Evolutionary conservation across 2,113 vertebrate species (phyloP), one percentile per base, ranked within the genome.

Genomic region (Bucco capensis): DNA sequence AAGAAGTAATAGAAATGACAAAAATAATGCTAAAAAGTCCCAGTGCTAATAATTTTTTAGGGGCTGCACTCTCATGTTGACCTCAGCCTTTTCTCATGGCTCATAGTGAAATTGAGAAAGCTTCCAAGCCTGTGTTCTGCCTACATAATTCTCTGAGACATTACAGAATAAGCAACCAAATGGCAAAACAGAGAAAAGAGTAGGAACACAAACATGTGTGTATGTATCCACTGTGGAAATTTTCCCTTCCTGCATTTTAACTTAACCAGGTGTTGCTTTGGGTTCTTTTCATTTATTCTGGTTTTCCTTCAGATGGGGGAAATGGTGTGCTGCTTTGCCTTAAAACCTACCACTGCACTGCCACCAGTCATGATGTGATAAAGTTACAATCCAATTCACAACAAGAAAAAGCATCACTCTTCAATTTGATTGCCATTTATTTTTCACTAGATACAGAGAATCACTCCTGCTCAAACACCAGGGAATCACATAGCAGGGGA

Each of bases 311-410:
- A 8, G 11, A 46, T 2, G 2, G 9, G 8, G 46, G 24, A 92
- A 69, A 9, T 3, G 10, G 35, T 53, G 12, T 4, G 31, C 49
- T 35, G 28, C 33, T 2, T 9, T 71, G 27, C 37, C 22, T 46
- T 78, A 49, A 74, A 77, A 22, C 8, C 10, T 15, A 27, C 8
- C 31, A 6, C 12, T 23, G 17, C 38, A 8, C 4, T 6, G 8
- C 12, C 22, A 24, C 28, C 23, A 6, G 10, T 21, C 12, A 50
- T 3, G 18, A 60, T 1, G 1, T 2, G 13, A 38, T 38, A 27
- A 91, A 53, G 31, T 37, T 25, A 25, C 31, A 13, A 16, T 21
- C 38, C 46, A 28, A 28, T 35, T 51, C 37, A 61, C 16, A 6
- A 50, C 19, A 19, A 22, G 8, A 54, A 60, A 64, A 62, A 18